Evolutionary conservation across 2,797 vertebrate genomes (phyloP).

Genomic region (Tapirus indicus): DNA sequence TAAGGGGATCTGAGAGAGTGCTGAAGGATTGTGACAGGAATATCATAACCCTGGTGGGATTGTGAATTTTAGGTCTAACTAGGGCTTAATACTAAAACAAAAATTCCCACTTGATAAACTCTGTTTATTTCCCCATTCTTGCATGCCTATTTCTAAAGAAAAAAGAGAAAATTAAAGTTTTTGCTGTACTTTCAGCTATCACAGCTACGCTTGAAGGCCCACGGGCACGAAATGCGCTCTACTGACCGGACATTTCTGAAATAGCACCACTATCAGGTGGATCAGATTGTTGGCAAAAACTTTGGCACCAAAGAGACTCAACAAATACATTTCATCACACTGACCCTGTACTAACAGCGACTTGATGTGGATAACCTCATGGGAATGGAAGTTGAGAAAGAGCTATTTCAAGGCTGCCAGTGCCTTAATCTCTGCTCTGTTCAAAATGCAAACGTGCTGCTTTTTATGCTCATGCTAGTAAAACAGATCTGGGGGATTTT

Average conservation of each 20-base stretch:
- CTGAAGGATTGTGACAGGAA: background rate
- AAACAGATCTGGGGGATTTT: slow-evolving; percentile 84
- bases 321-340: slow-evolving; percentile 92
- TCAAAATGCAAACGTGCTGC: slow-evolving; percentile 76
- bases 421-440: slow-evolving; percentile 90
- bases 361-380: slow-evolving; percentile 89
- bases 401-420: slow-evolving; percentile 90
- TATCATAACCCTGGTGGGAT: background rate
- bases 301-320: slow-evolving; percentile 91
- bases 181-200: slow-evolving; percentile 67
- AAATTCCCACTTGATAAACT: background rate
- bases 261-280: slow-evolving; percentile 90
- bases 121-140: background rate
- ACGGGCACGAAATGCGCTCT: slow-evolving; percentile 82
- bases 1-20: background rate
- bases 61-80: background rate
- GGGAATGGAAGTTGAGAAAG: slow-evolving; percentile 90
- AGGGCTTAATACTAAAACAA: slow-evolving; percentile 3
- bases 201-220: slow-evolving; percentile 75
- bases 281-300: slow-evolving; percentile 89
- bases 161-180: slow-evolving; percentile 13
- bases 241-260: slow-evolving; percentile 88
- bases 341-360: slow-evolving; percentile 90
- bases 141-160: background rate
- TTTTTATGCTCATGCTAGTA: slow-evolving; percentile 83